Evolutionary conservation across 2,113 vertebrate genomes (phyloP).

Genomic region (Aleadryas rufinucha): DNA sequence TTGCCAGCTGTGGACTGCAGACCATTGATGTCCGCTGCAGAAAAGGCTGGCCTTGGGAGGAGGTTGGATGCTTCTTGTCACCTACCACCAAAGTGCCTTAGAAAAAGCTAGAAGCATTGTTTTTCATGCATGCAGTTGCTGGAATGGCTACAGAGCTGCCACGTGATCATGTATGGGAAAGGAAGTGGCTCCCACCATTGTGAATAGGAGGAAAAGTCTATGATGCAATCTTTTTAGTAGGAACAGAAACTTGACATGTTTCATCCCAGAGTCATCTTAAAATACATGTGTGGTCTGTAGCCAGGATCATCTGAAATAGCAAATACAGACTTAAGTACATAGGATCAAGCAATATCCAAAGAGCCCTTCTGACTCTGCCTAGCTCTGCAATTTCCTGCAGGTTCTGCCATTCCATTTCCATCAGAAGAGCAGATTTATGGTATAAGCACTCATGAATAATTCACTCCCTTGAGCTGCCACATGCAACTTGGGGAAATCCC

Average conservation of each 20-base stretch:
- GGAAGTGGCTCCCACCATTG: neutral
- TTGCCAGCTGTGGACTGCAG: neutral
- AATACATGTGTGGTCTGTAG: neutral
- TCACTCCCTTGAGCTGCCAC: neutral
- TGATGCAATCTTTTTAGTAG: neutral
- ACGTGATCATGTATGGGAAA: neutral
- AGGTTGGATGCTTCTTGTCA: neutral
- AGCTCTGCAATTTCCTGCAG: neutral
- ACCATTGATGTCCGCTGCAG: neutral
- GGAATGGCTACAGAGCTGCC: neutral
- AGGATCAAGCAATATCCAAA: neutral
- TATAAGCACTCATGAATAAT: constrained; percentile 48
- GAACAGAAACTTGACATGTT: neutral
- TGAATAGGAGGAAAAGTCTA: neutral
- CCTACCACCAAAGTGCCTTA: neutral
- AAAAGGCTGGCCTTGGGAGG: neutral
- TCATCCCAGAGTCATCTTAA: neutral
- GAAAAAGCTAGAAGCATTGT: neutral
- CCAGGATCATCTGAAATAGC: neutral
- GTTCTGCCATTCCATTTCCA: constrained; percentile 12
- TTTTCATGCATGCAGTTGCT: neutral
- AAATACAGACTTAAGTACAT: neutral
- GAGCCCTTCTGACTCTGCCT: neutral
- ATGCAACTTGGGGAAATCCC: constrained; percentile 26
- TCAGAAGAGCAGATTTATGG: constrained; percentile 29